Conservation (phyloP, 2,113 vertebrate species). For the Merops nubicus region DNA sequence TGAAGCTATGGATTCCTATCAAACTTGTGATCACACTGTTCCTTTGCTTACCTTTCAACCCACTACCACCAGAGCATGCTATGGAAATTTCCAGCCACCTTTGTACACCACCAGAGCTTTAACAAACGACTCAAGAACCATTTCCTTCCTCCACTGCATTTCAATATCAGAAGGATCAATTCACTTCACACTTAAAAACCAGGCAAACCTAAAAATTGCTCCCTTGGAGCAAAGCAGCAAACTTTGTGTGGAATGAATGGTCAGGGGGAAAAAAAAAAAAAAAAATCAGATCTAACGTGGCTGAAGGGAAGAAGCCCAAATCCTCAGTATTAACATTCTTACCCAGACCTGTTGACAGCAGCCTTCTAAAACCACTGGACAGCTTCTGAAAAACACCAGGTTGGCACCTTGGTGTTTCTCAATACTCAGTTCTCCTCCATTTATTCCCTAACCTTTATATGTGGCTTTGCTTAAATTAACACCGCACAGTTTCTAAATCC, state of each 20-base stretch:
- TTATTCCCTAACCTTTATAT: neutral
- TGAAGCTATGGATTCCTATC: conserved; percentile 10
- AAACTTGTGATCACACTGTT: neutral
- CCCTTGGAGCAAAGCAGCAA: neutral
- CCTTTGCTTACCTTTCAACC: neutral
- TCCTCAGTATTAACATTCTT: neutral
- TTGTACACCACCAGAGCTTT: neutral
- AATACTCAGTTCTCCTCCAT: neutral
- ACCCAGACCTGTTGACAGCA: neutral
- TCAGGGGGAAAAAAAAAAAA: too few species aligned
- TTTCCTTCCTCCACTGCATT: neutral
- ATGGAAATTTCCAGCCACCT: conserved; percentile 27
- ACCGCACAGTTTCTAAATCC: neutral
- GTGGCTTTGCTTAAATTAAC: neutral
- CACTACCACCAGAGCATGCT: neutral
- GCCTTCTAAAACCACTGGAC: neutral
- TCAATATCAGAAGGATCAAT: neutral
- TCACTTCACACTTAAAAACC: neutral
- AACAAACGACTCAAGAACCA: neutral
- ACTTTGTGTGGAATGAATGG: neutral
- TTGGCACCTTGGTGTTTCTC: rapidly evolving
- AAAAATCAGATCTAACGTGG: too few species aligned
- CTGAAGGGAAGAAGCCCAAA: neutral
- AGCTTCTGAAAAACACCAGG: neutral
- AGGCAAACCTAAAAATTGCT: neutral